Evolutionary conservation across 1,140 invertebrate species (phyloP), one percentile per base, ranked within the genome.

Genomic region (Sycophila sp.): DNA sequence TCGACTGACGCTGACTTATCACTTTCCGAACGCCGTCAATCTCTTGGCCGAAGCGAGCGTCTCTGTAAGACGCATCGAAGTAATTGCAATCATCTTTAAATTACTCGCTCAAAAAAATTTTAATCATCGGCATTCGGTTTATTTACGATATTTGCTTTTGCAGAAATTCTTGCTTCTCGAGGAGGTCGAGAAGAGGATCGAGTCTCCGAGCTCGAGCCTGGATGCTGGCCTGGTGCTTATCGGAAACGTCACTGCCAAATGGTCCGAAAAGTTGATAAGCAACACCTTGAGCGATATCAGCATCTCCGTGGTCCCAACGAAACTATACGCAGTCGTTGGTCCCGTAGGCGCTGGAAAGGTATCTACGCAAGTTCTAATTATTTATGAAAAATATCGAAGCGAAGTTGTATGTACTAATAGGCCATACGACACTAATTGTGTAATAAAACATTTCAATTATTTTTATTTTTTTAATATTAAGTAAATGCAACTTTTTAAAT

Each of bases 261-360:
- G 90, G 90, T 79, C 78, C 34, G 81, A 86, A 8, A 85, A 88
- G 62, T 85, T 86, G 3, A 90, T 89, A 45, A 87, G 89, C 1
- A 82, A 88, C 47, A 90, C 89, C 0, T 76, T 92, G 28, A 86
- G 84, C 42, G 88, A 92, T 69, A 86, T 94, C 7, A 87, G 85
- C 45, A 75, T 93, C 10, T 83, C 82, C 2, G 86, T 90, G 0
- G 82, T 83, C 63, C 86, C 88, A 11, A 91, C 91, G 22, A 87
- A 93, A 76, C 87, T 94, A 51, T 79, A 91, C 56, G 91, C 90
- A n/a, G 84, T 95, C 2, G 89, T 94, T 47, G 94, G 93, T 45
- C 86, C 91, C 24, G 93, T 95, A 30, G 93, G 93, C 45, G 86
- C 90, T 58, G 93, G 93, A 75, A 95, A 93, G 87, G 91, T 92